These are phyloP conservation scores for Pelvicachromis taeniatus DNA, from an alignment of 2,113 vertebrate genomes.

Conservation along the genomic window DNA sequence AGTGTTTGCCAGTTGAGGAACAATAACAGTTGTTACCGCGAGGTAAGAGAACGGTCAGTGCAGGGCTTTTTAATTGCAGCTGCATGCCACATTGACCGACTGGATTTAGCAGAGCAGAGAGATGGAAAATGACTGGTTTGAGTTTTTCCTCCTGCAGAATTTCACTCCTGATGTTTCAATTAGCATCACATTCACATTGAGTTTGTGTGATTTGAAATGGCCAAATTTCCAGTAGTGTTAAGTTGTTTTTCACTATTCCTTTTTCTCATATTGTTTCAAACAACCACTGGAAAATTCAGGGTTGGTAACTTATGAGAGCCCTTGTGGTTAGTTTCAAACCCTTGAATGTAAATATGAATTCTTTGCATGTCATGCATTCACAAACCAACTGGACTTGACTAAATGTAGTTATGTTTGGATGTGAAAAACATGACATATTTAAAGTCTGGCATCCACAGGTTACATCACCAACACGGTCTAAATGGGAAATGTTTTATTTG, in stretches of 20 bases:
- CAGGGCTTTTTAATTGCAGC: slow-evolving; percentile 1
- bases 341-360: not conserved
- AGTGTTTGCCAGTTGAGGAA: slow-evolving; percentile 21
- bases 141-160: not conserved
- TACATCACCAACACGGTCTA: not conserved
- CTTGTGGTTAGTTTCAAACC: not conserved
- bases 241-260: not conserved
- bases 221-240: not conserved
- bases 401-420: not conserved
- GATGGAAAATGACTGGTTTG: not conserved
- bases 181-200: not conserved
- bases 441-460: not conserved
- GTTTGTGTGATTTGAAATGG: not conserved
- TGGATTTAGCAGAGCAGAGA: not conserved
- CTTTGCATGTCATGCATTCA: not conserved
- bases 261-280: not conserved
- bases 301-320: not conserved
- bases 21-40: slow-evolving; percentile 4
- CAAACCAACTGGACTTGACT: not conserved
- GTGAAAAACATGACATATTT: not conserved
- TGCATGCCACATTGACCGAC: slow-evolving; percentile 2
- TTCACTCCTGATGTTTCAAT: not conserved
- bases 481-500: not conserved
- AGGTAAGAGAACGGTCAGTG: slow-evolving; percentile 46
- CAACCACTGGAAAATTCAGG: not conserved